Conservation (phyloP, 2,797 vertebrate species). For the Sebastes matsubarae region DNA sequence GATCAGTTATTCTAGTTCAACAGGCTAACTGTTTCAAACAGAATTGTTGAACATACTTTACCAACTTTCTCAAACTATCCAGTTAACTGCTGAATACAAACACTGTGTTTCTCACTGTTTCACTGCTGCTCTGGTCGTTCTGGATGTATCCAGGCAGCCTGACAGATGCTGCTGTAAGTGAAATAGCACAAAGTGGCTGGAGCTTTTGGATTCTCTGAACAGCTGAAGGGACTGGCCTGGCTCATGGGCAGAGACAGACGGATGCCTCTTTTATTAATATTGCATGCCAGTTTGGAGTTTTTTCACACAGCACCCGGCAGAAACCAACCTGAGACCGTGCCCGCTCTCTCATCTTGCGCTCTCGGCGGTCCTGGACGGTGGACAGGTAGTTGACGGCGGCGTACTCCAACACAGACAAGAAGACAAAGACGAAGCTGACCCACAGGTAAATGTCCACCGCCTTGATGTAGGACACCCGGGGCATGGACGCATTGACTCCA, state of each 20-base stretch:
- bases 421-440: conserved; percentile 88
- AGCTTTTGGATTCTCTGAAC: background rate
- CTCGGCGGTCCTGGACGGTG: conserved; percentile 87
- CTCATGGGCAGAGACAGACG: background rate
- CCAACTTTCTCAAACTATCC: background rate
- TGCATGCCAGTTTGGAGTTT: background rate
- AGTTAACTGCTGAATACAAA: background rate
- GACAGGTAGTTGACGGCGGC: conserved; percentile 90
- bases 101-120: background rate
- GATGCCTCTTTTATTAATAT: background rate
- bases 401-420: conserved; percentile 85
- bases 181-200: background rate
- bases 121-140: background rate
- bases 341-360: conserved; percentile 84
- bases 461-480: conserved; percentile 86
- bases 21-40: background rate
- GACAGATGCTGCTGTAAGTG: background rate
- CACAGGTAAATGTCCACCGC: conserved; percentile 87
- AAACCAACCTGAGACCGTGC: conserved; percentile 77
- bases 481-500: conserved; percentile 86
- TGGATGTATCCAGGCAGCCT: background rate
- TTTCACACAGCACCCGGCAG: background rate
- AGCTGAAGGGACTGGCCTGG: background rate
- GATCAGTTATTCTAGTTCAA: background rate
- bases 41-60: background rate